These are phyloP conservation scores for Drosophila pseudoobscura DNA, from an alignment of 1,140 invertebrate species.

Conservation along the genomic window DNA sequence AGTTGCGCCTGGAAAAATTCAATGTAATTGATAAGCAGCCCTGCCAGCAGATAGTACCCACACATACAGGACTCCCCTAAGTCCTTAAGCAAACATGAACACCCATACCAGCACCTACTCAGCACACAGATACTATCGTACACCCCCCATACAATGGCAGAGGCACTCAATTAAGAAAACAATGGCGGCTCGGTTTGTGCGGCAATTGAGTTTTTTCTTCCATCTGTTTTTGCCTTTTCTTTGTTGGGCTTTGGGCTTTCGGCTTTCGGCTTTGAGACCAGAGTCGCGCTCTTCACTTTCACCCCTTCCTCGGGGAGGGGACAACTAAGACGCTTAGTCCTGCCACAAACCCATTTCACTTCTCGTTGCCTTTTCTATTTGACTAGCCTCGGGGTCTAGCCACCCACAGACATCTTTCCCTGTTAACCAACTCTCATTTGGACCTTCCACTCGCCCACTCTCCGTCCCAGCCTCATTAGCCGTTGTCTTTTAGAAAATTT, in stretches of 20 bases:
- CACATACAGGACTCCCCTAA: slow-evolving; percentile 4
- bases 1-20: slow-evolving; percentile 34
- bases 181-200: slow-evolving; percentile 52
- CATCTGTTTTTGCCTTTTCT: slow-evolving; percentile 29
- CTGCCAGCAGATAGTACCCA: slow-evolving; percentile 19
- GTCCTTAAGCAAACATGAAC: slow-evolving; percentile 33
- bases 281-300: neutral
- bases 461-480: slow-evolving; percentile 42
- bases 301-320: slow-evolving; percentile 11
- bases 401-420: slow-evolving; percentile 6
- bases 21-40: slow-evolving; percentile 54
- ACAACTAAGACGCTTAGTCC: slow-evolving; percentile 39
- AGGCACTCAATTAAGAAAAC: slow-evolving; percentile 64
- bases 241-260: slow-evolving; percentile 42
- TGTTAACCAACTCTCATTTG: slow-evolving; percentile 15
- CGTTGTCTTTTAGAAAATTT: slow-evolving; percentile 43
- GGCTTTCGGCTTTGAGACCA: slow-evolving; percentile 19
- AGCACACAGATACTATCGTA: slow-evolving; percentile 1
- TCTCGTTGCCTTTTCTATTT: slow-evolving; percentile 35
- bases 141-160: slow-evolving; percentile 7
- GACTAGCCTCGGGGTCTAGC: slow-evolving; percentile 20
- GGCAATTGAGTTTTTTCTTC: slow-evolving; percentile 50
- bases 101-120: too few relatives aligned
- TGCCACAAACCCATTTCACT: slow-evolving; percentile 28
- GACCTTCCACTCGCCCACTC: slow-evolving; percentile 9